Conservation (phyloP, 2,113 vertebrate genomes). For the Phyllopteryx taeniolatus region DNA sequence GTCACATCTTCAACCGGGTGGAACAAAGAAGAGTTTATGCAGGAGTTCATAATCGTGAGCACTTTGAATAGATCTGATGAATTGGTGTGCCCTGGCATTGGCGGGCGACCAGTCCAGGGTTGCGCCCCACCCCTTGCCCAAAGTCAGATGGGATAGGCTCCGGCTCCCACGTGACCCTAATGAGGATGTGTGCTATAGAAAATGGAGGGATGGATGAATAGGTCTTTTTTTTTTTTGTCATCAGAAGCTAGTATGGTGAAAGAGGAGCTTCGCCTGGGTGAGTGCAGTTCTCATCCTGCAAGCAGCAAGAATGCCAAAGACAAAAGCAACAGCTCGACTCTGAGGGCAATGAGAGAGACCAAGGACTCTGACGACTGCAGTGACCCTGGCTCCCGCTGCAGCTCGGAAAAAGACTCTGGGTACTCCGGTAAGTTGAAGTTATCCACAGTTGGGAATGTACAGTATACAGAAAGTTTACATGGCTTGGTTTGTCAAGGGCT, state of each 20-base stretch:
- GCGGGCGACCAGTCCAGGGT: background rate
- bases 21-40: background rate
- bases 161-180: background rate
- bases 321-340: constrained; percentile 58
- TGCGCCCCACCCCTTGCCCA: background rate
- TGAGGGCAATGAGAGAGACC: constrained; percentile 41
- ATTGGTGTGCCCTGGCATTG: background rate
- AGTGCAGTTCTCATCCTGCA: constrained; percentile 16
- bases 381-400: constrained; percentile 49
- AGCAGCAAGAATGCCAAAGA: constrained; percentile 66
- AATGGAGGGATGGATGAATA: background rate
- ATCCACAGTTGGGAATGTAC: no score
- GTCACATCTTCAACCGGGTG: background rate
- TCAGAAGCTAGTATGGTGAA: constrained; percentile 61
- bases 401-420: constrained; percentile 74
- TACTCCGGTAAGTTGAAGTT: constrained; percentile 63
- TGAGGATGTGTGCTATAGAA: background rate
- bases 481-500: background rate
- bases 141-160: background rate
- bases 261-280: constrained; percentile 32
- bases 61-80: background rate
- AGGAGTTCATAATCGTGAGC: background rate
- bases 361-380: constrained; percentile 19
- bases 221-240: background rate
- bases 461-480: background rate